These are phyloP conservation scores for Silurus asotus DNA, from an alignment of 2,113 vertebrate species.

Conservation along the genomic window DNA sequence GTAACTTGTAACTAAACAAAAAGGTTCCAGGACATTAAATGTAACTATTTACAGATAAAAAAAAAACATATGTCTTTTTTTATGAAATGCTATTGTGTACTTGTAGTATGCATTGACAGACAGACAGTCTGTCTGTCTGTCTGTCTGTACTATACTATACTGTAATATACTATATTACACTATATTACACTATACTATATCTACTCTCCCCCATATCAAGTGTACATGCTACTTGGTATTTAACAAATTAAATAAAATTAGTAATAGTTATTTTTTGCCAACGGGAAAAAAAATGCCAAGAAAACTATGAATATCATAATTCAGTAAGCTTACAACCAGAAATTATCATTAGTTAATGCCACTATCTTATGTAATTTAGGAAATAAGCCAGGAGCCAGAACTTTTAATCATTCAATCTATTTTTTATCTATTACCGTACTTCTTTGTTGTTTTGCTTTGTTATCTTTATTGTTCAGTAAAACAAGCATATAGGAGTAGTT, in stretches of 20 bases:
- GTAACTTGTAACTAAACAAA: background rate
- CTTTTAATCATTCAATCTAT: too few species aligned
- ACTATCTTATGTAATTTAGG: background rate
- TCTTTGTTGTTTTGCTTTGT: background rate
- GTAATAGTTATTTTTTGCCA: background rate
- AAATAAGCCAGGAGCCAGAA: background rate
- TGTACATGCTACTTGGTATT: background rate
- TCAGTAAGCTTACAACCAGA: background rate
- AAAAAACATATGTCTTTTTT: background rate
- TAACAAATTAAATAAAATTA: background rate
- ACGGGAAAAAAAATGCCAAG: background rate
- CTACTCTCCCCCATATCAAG: too few species aligned
- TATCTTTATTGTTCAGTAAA: background rate
- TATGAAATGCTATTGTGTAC: too few species aligned
- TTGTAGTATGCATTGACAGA: too few species aligned
- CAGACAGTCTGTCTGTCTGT: too few species aligned
- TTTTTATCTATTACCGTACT: too few species aligned
- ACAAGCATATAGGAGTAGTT: constrained; percentile 52
- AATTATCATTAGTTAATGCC: background rate
- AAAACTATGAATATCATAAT: background rate
- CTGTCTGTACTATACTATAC: too few species aligned
- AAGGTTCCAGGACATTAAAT: background rate
- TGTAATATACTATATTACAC: too few species aligned
- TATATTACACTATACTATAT: too few species aligned
- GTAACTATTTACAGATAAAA: background rate